Conservation (phyloP, 2,888 invertebrate genomes). For the Epiblema foenella region DNA sequence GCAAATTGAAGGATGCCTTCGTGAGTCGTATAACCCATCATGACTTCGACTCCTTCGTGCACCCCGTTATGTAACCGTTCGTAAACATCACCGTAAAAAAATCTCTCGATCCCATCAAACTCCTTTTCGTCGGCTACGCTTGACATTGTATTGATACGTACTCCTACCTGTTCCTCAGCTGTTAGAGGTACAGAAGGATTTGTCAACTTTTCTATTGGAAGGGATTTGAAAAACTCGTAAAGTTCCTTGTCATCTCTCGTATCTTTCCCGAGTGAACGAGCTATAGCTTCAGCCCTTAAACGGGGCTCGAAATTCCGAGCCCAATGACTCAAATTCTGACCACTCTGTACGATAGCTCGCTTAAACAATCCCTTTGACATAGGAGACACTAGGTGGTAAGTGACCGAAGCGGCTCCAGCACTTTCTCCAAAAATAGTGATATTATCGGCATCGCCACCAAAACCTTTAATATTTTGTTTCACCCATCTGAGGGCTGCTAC, state of each 20-base stretch:
- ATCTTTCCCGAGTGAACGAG: slow-evolving; percentile 27
- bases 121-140: slow-evolving; percentile 41
- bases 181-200: slow-evolving; percentile 17
- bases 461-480: slow-evolving; percentile 50
- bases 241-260: slow-evolving; percentile 44
- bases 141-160: slow-evolving; percentile 15
- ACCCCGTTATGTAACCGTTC: slow-evolving; percentile 70
- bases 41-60: slow-evolving; percentile 81
- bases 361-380: slow-evolving; percentile 51
- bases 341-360: slow-evolving; percentile 86
- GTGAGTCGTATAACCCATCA: slow-evolving; percentile 84
- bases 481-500: slow-evolving; percentile 58
- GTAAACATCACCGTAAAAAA: slow-evolving; percentile 45
- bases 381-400: slow-evolving; percentile 50
- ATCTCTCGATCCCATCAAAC: slow-evolving; percentile 44
- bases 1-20: slow-evolving; percentile 25
- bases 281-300: slow-evolving; percentile 58
- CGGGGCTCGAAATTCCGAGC: slow-evolving; percentile 71
- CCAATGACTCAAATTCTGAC: slow-evolving; percentile 85
- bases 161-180: slow-evolving; percentile 29
- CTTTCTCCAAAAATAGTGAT: slow-evolving; percentile 57
- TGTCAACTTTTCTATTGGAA: slow-evolving; percentile 41
- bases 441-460: slow-evolving; percentile 58
- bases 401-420: slow-evolving; percentile 47
- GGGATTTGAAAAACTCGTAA: slow-evolving; percentile 43